A percentile compares a stretch with the other conserved stretches of the same genome.
phyloP scores from a whole-genome alignment of 2,888 invertebrate species.

The Frankliniella intonsa region DNA sequence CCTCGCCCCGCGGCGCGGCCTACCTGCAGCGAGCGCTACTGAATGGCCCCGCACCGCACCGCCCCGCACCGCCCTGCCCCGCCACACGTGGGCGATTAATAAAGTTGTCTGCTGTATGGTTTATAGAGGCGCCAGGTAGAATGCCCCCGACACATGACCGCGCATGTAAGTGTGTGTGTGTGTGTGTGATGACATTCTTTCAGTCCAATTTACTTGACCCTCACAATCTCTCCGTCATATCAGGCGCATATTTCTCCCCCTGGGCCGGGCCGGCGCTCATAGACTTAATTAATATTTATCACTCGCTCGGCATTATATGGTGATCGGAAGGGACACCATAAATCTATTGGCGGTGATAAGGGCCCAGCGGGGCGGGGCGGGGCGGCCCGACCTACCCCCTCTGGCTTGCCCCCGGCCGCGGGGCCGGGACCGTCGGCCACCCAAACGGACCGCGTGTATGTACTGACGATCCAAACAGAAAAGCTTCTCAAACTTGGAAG shows the following conservation, averaged over 20 bases:
- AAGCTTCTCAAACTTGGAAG: no score
- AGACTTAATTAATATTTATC: slow-evolving; percentile 19
- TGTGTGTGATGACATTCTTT: slow-evolving; percentile 25
- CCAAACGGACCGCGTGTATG: no score
- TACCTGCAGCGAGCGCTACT: no score
- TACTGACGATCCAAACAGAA: no score
- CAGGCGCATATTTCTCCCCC: background rate
- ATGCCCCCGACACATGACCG: background rate
- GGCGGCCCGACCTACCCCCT: no score
- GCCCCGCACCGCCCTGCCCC: no score
- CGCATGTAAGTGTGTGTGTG: background rate
- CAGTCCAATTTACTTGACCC: slow-evolving; percentile 21
- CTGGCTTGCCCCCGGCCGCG: no score
- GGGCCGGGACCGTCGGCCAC: no score
- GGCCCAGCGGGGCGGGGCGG: background rate
- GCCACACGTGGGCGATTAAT: background rate
- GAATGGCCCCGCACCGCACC: no score
- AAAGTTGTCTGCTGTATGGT: slow-evolving; percentile 7
- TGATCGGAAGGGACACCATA: slow-evolving; percentile 7
- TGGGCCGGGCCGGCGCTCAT: background rate
- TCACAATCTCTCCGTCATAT: slow-evolving; percentile 11
- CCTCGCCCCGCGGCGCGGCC: no score
- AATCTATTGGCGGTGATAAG: background rate
- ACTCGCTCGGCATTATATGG: background rate
- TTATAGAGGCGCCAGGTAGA: slow-evolving; percentile 26